Evolutionary conservation across 1,140 invertebrate species (phyloP).

Genomic region (Akabosia matsudoensis): DNA sequence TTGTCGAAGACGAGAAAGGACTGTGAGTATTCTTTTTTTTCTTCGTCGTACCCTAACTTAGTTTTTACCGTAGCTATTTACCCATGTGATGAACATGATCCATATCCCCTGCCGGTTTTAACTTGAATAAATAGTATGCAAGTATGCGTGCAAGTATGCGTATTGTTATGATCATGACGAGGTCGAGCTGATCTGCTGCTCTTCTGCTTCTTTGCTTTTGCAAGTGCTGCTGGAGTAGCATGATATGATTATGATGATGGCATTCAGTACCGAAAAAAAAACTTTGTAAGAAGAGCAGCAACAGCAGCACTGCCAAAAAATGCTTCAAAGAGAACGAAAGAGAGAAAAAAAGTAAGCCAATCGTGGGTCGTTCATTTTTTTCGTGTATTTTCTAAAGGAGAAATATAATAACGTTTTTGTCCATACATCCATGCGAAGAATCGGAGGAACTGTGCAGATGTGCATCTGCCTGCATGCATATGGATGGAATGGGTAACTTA

Average conservation of each 20-base stretch:
- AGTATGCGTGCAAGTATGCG: neutral
- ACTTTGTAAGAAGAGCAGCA: neutral
- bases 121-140: neutral
- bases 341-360: neutral
- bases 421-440: too few relatives aligned
- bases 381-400: too few relatives aligned
- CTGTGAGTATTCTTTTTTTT: neutral
- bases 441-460: slow-evolving; percentile 13
- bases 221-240: neutral
- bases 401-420: too few relatives aligned
- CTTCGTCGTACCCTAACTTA: neutral
- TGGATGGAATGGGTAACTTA: slow-evolving; percentile 21
- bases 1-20: neutral
- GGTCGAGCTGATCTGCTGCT: slow-evolving; percentile 8
- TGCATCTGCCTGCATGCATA: slow-evolving; percentile 7
- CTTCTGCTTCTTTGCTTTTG: neutral
- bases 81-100: neutral
- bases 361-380: too few relatives aligned
- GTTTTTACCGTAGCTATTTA: neutral
- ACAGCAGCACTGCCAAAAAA: slow-evolving; percentile 12
- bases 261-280: neutral
- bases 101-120: neutral
- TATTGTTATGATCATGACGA: neutral
- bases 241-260: slow-evolving; percentile 6
- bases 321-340: neutral